Evolutionary conservation across 2,113 vertebrate genomes (phyloP), one percentile per base, ranked within the genome.

Genomic region (chimpanzee (Pan troglodytes)): DNA sequence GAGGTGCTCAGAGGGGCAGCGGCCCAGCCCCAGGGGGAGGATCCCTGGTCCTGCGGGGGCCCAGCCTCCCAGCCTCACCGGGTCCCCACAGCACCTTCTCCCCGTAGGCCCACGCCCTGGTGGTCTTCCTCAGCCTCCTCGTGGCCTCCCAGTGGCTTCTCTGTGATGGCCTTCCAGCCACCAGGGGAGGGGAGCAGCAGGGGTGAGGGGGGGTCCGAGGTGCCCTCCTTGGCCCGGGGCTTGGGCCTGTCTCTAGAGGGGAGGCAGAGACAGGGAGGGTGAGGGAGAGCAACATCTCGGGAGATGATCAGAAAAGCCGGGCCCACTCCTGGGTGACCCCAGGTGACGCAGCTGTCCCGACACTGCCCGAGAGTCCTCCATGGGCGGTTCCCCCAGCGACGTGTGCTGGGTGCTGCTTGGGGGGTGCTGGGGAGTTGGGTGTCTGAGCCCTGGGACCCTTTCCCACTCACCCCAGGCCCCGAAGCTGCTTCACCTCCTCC

Each of bases 401-500:
- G 0, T 11, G 30, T 11, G 70, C 48, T 0, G 0, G 30, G 25
- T 8, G 25, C 25, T 30, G 27, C 27, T 16, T 0, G 27, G 43
- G 7, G 43, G 27, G 7, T 43, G 25, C 43, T 2, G 27, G n/a
- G 18, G 32, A 4, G 3, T 1, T 2, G 68, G 45, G 32, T 35
- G 8, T 35, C 23, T 8, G 6, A 64, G 84, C 8, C 38, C 25
- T 0, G 5, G 3, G 0, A 9, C 12, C 13, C 35, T 2, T 4
- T 55, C 84, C 5, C 5, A 76, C 99, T 99, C 98, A 99, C 99
- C 98, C 98, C 8, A 95, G 90, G 79, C 93, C 84, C 48, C 2
- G 97, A 3, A 98, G 90, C 81, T 55, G 97, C 97, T 98, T 98
- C 97, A 99, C 79, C 7, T 99, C 99, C 59, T 99, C 98, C 93